These are phyloP conservation scores for Brachionus calyciflorus DNA, from an alignment of 1,140 invertebrate species.

Conservation along the genomic window DNA sequence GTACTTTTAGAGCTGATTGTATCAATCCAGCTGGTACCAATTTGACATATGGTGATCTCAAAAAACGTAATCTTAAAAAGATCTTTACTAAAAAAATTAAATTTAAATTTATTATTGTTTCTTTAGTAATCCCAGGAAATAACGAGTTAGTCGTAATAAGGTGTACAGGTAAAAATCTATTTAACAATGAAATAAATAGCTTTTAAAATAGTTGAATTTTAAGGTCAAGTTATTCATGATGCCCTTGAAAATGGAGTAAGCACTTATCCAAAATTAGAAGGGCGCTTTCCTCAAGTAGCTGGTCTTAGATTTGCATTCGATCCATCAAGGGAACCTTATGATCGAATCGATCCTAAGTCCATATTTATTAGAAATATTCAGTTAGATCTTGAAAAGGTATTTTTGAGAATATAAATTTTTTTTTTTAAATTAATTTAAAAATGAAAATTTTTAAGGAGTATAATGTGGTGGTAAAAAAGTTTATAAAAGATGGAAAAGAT, in stretches of 20 bases:
- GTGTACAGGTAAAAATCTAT: neutral
- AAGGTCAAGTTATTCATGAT: conserved; percentile 67
- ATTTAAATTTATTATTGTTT: conserved; percentile 47
- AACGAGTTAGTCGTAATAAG: conserved; percentile 74
- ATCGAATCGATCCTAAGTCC: conserved; percentile 66
- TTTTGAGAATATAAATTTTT: neutral
- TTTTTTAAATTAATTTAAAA: neutral
- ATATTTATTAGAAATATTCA: neutral
- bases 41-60: conserved; percentile 21
- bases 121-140: conserved; percentile 72
- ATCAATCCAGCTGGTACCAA: conserved; percentile 63
- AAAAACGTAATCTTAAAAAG: too few relatives aligned
- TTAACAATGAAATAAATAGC: neutral
- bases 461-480: neutral
- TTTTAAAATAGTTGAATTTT: conserved; percentile 49
- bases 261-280: conserved; percentile 75
- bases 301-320: conserved; percentile 81
- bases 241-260: conserved; percentile 77
- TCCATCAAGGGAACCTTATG: conserved; percentile 68
- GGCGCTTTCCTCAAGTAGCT: conserved; percentile 72
- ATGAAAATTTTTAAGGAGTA: conserved; percentile 30
- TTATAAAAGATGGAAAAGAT: conserved; percentile 40
- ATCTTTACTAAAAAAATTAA: too few relatives aligned
- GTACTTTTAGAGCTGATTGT: conserved; percentile 75
- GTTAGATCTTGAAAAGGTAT: conserved; percentile 20